Evolutionary conservation across 2,888 invertebrate species (phyloP), one percentile per base, ranked within the genome.

Genomic region (Hemaris fuciformis): DNA sequence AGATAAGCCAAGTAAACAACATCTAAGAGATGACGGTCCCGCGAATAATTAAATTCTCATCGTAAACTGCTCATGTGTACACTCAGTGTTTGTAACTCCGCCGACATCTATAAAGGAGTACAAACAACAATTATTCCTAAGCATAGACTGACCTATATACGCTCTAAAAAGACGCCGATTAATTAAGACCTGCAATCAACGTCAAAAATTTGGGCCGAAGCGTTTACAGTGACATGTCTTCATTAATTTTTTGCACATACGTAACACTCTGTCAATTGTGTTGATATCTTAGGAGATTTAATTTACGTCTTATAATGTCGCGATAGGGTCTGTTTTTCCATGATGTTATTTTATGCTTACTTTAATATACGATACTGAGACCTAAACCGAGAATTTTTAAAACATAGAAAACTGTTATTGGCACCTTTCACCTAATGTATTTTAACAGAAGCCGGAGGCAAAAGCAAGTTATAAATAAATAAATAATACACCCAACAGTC

Each of bases 61-160:
- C n/a, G n/a, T n/a, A n/a, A n/a, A n/a, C n/a, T n/a, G n/a, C n/a
- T 38, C n/a, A 38, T 38, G 4, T 38, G 4, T 38, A 38, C n/a
- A n/a, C n/a, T n/a, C n/a, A 38, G 38, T 38, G 13, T 2, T 38
- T 38, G 4, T n/a, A 3, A 38, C n/a, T 4, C 13, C 4, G n/a
- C 10, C 38, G 38, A 3, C 25, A 53, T 18, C n/a, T 46, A 23
- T 46, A 25, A 18, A 53, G 8, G 15, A 53, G 8, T 1, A 27
- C 15, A 15, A 20, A 53, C 53, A 53, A 31, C 42, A 27, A 38
- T 45, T 34, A 34, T 45, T 45, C 34, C 15, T 10, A 23, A 53
- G 18, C 10, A 25, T 46, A 25, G 8, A 53, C n/a, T 61, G 61
- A 61, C 61, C 57, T 18, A 61, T 61, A 43, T 15, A 25, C 41